These are phyloP conservation scores for Muntiacus reevesi DNA, from an alignment of 2,113 vertebrate species.

Conservation along the genomic window DNA sequence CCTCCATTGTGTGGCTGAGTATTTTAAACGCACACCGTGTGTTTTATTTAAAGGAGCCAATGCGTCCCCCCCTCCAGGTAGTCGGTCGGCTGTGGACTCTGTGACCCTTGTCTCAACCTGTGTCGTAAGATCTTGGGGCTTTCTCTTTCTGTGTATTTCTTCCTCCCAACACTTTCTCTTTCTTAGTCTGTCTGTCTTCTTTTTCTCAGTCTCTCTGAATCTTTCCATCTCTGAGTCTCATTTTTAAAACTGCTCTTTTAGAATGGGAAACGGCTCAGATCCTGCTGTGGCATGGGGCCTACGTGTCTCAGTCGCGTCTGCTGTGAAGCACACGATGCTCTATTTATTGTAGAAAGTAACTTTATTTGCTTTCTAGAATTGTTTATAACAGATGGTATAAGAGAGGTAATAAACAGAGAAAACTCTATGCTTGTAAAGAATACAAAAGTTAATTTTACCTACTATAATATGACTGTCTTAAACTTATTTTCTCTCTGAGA, in stretches of 20 bases:
- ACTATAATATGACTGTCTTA: conserved; percentile 91
- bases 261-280: conserved; percentile 75
- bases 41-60: conserved; percentile 88
- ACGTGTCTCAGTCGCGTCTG: conserved; percentile 80
- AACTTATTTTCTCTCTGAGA: conserved; percentile 94
- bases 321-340: conserved; percentile 86
- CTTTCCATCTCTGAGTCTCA: conserved; percentile 35
- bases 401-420: conserved; percentile 83
- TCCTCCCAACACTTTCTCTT: neutral
- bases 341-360: conserved; percentile 96
- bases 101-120: conserved; percentile 83
- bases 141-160: neutral
- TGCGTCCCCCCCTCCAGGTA: conserved; percentile 73
- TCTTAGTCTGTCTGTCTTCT: conserved; percentile 12
- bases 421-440: conserved; percentile 94
- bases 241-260: conserved; percentile 80
- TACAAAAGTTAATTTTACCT: conserved; percentile 92
- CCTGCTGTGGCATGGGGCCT: conserved; percentile 82
- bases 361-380: conserved; percentile 90
- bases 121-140: conserved; percentile 77
- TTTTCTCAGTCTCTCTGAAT: neutral
- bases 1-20: conserved; percentile 84
- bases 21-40: conserved; percentile 90
- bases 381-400: conserved; percentile 92
- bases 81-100: conserved; percentile 83